Percentiles rank a stretch among this genome's conserved stretches.
Conservation (phyloP, 2,113 vertebrate species). For the Mirza zaza region DNA sequence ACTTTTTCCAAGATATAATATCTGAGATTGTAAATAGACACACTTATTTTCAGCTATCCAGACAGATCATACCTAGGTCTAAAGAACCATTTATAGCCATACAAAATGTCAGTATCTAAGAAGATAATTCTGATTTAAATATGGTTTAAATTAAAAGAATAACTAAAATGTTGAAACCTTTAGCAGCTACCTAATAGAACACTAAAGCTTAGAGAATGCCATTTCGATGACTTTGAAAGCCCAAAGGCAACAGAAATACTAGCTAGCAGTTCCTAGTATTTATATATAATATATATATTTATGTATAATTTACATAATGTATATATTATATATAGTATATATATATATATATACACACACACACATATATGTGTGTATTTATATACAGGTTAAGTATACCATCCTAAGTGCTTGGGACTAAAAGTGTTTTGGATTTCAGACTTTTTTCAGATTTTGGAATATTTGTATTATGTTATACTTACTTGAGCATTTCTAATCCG, state of each 20-base stretch:
- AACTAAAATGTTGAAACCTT: background rate
- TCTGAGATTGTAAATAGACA: background rate
- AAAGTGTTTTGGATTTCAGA: background rate
- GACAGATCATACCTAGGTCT: background rate
- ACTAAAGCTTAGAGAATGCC: slow-evolving; percentile 7
- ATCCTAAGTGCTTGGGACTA: background rate
- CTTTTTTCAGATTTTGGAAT: background rate
- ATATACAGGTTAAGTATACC: background rate
- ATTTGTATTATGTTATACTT: background rate
- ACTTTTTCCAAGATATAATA: background rate
- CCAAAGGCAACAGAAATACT: slow-evolving; percentile 25
- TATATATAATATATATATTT: background rate
- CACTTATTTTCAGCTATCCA: slow-evolving; percentile 37
- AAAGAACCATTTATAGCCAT: background rate
- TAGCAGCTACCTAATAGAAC: background rate
- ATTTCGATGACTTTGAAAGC: background rate
- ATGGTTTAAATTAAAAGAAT: background rate
- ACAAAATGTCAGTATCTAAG: background rate
- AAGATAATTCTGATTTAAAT: slow-evolving; percentile 4
- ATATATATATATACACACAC: background rate
- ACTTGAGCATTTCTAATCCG: background rate
- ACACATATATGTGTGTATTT: background rate
- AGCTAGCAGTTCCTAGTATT: background rate
- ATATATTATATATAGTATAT: background rate
- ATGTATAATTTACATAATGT: background rate